Evolutionary conservation across 2,113 vertebrate genomes (phyloP), one percentile per base, ranked within the genome.

Genomic region (Oreochromis spilurus): DNA sequence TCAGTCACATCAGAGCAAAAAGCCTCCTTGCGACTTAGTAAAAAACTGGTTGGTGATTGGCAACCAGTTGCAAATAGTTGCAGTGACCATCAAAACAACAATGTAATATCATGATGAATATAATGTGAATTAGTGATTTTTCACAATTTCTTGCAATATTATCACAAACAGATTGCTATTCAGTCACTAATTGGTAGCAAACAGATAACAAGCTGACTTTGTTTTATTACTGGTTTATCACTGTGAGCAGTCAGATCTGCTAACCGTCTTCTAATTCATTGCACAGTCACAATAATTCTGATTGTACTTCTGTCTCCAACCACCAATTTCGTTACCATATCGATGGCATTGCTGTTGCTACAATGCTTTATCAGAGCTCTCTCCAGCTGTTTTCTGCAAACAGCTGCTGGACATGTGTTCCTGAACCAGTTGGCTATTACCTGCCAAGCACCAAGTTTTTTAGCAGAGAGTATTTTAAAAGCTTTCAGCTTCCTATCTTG

Each of bases 91-190:
- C 14, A 29, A 10, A 45, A 48, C 24, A 75, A 75, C 67, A 65
- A 38, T 0, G 6, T 65, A 36, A 65, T n/a, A 38, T 36, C 12
- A 38, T 62, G 57, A 31, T 60, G 0, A 0, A n/a, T n/a, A 19
- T 36, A 4, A 62, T n/a, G 4, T 2, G 0, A 34, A 65, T 13
- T 38, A 21, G 4, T 36, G 17, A 65, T 36, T 65, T 65, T 65
- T 65, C 17, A 1, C 31, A 38, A 38, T 7, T 38, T 3, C 10
- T 65, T 65, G 60, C 60, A 13, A 5, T 65, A 38, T 21, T 38
- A 38, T 65, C 60, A 38, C 17, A 65, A 65, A 38, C 60, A n/a
- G 34, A 65, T n/a, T 24, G 5, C 1, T 36, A 62, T 62, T 36
- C 5, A 62, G 26, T 36, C 17, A 16, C 0, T 12, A 65, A 65